phyloP scores from a whole-genome alignment of 2,888 invertebrate species.

The Amphipoea lucens region DNA sequence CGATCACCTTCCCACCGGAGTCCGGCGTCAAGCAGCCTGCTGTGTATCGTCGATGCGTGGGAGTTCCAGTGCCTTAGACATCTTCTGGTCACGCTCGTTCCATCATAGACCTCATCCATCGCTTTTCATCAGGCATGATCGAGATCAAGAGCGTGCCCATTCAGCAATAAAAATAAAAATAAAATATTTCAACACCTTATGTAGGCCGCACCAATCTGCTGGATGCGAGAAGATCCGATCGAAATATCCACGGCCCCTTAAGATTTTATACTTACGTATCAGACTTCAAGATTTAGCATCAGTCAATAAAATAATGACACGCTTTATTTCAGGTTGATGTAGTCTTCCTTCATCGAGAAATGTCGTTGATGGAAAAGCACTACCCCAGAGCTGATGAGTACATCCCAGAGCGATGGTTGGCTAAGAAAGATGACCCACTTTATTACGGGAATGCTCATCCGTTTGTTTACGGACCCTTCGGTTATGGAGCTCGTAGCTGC shows the following conservation, averaged over 20 bases:
- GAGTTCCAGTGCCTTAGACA: too few species aligned
- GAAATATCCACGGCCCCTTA: neutral
- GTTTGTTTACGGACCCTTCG: slow-evolving; percentile 92
- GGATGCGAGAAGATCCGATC: neutral
- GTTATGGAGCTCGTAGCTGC: slow-evolving; percentile 92
- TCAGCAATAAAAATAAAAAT: too few species aligned
- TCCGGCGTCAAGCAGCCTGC: too few species aligned
- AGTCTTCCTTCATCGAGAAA: slow-evolving; percentile 89
- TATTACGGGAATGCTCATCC: slow-evolving; percentile 89
- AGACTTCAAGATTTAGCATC: neutral
- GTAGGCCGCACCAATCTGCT: neutral
- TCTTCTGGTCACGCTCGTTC: too few species aligned
- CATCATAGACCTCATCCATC: too few species aligned
- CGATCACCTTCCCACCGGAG: too few species aligned
- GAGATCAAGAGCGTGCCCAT: too few species aligned
- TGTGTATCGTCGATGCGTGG: too few species aligned
- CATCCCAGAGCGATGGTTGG: slow-evolving; percentile 94
- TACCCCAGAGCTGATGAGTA: slow-evolving; percentile 92
- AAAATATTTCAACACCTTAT: neutral
- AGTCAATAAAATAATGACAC: neutral
- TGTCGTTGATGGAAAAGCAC: slow-evolving; percentile 91
- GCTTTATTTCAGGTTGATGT: slow-evolving; percentile 70
- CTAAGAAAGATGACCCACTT: slow-evolving; percentile 78
- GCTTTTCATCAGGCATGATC: too few species aligned
- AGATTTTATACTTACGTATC: neutral